These are phyloP conservation scores for Holothuria scabra DNA, from an alignment of 53 echinoderm and acorn worm species.

Conservation along the genomic window DNA sequence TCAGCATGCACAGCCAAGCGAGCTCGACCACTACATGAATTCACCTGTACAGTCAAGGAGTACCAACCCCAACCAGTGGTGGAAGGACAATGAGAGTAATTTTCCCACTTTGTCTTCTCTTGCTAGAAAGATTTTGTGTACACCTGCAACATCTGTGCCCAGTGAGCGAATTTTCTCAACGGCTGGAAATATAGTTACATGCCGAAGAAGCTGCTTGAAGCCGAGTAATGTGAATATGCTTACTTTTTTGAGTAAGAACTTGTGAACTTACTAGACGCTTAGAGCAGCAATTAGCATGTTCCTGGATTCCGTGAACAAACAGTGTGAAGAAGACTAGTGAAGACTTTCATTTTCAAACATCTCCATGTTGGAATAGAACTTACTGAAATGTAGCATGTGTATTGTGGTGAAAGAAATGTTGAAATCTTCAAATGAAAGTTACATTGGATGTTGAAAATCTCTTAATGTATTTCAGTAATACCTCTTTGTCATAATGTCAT, in stretches of 20 bases:
- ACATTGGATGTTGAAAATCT: too few relatives aligned
- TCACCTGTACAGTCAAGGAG: background rate
- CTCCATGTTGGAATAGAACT: too few relatives aligned
- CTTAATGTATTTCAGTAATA: too few relatives aligned
- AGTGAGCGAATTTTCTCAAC: slow-evolving; percentile 2
- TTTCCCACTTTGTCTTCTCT: background rate
- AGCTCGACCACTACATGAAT: slow-evolving; percentile 5
- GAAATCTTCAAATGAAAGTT: too few relatives aligned
- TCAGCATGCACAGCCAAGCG: background rate
- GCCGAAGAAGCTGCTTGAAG: background rate
- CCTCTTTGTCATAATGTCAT: too few relatives aligned
- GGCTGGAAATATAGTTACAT: background rate
- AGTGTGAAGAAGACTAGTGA: too few relatives aligned
- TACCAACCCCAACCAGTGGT: slow-evolving; percentile 7
- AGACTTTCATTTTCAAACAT: too few relatives aligned
- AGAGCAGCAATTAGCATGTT: too few relatives aligned
- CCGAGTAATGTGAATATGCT: background rate
- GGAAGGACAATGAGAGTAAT: background rate
- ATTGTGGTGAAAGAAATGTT: too few relatives aligned
- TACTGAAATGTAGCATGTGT: too few relatives aligned
- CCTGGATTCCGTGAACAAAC: too few relatives aligned
- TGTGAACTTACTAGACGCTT: background rate
- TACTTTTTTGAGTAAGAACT: background rate
- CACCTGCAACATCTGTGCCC: slow-evolving; percentile 7
- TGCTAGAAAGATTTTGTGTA: background rate